Evolutionary conservation across 2,797 vertebrate genomes (phyloP).

Genomic region (Sylvia borin): DNA sequence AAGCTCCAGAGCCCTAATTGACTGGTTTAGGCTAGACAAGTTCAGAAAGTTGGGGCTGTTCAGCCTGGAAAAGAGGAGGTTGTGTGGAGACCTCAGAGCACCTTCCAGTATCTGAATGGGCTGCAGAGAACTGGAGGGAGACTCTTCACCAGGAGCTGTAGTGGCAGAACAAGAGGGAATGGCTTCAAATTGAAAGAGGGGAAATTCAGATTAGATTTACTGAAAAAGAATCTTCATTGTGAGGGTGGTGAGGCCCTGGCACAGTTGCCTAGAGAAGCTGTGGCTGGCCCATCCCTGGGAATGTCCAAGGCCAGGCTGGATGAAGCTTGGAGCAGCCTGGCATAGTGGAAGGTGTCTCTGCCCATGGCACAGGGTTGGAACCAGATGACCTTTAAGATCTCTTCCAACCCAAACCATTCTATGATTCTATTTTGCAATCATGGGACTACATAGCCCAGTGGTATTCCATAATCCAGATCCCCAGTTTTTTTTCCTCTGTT

Average conservation of each 20-base stretch:
- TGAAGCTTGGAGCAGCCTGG: accelerated
- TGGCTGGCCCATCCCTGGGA: not conserved
- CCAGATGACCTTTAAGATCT: not conserved
- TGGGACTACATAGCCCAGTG: not conserved
- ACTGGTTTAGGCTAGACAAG: not conserved
- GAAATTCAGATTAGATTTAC: not conserved
- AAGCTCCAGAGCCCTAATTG: not conserved
- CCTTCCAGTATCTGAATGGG: not conserved
- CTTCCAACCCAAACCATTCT: not conserved
- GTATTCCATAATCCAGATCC: not conserved
- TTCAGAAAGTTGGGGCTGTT: not conserved
- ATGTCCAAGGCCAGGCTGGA: not conserved
- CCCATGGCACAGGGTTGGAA: not conserved
- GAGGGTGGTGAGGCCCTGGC: not conserved
- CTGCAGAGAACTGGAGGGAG: not conserved
- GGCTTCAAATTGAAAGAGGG: not conserved
- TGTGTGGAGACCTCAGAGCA: not conserved
- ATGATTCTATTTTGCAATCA: not conserved
- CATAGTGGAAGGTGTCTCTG: not conserved
- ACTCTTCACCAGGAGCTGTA: not conserved
- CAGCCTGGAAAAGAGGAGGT: not conserved
- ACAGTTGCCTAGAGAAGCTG: not conserved
- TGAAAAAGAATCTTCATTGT: not conserved
- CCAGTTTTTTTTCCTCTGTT: not conserved
- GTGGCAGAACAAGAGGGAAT: not conserved